Conservation (phyloP, 2,797 vertebrate species). For the Syngnathus acus region DNA sequence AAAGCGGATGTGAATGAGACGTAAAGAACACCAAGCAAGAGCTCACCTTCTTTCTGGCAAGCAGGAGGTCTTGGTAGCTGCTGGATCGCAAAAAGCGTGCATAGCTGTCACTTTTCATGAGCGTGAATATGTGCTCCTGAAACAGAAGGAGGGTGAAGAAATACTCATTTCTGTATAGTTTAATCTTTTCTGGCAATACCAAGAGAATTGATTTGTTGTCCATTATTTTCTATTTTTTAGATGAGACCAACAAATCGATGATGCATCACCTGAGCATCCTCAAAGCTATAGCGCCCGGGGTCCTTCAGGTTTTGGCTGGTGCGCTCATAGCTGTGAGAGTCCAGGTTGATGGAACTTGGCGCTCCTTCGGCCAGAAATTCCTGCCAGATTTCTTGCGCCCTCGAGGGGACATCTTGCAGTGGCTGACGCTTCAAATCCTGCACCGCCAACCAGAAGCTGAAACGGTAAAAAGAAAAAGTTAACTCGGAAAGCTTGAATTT, state of each 20-base stretch:
- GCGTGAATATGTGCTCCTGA: slow-evolving; percentile 95
- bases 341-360: slow-evolving; percentile 91
- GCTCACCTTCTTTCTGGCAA: slow-evolving; percentile 92
- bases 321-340: slow-evolving; percentile 92
- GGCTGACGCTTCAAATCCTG: slow-evolving; percentile 90
- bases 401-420: slow-evolving; percentile 79
- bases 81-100: slow-evolving; percentile 91
- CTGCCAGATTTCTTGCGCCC: slow-evolving; percentile 92
- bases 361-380: slow-evolving; percentile 92
- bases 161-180: too few relatives aligned
- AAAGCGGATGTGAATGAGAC: neutral
- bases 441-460: slow-evolving; percentile 92
- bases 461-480: neutral
- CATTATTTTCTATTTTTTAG: neutral
- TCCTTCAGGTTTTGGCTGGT: slow-evolving; percentile 95
- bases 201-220: neutral
- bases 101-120: slow-evolving; percentile 98
- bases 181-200: too few relatives aligned
- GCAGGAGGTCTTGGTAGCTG: slow-evolving; percentile 89
- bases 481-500: neutral
- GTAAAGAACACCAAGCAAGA: slow-evolving; percentile 1
- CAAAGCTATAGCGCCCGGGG: slow-evolving; percentile 88
- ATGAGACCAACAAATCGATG: neutral
- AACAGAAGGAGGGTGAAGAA: slow-evolving; percentile 16
- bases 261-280: slow-evolving; percentile 88